A percentile compares a stretch with the other conserved stretches of the same genome.
These are phyloP conservation scores for Drosophila nr. perissopoda DNA, from an alignment of 2,888 invertebrate genomes.

Conservation along the genomic window DNA sequence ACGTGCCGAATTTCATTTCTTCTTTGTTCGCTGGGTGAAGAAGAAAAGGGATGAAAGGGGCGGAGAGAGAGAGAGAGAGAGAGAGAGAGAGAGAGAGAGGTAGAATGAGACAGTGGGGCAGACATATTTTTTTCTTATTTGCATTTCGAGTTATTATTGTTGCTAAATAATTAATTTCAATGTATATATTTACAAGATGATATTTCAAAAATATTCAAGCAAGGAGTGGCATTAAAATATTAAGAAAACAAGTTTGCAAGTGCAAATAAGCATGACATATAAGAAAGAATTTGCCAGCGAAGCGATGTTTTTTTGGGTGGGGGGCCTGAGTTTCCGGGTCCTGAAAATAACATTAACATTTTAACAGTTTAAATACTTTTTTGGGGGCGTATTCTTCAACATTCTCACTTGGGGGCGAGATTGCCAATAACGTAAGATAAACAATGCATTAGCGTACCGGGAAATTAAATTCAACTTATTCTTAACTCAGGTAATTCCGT, in stretches of 20 bases:
- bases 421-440: conserved; percentile 11
- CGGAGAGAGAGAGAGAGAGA: too few relatives aligned
- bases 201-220: conserved; percentile 17
- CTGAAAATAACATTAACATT: conserved; percentile 52
- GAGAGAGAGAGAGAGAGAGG: not conserved
- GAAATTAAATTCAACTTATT: conserved; percentile 2
- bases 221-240: conserved; percentile 38
- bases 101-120: conserved; percentile 8
- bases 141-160: conserved; percentile 37
- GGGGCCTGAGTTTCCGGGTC: conserved; percentile 54
- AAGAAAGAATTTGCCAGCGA: conserved; percentile 5
- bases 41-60: conserved; percentile 22
- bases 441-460: not conserved
- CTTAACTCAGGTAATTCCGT: not conserved
- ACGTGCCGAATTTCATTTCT: conserved; percentile 56
- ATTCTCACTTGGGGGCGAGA: not conserved
- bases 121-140: conserved; percentile 36
- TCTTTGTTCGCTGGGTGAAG: conserved; percentile 54
- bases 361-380: conserved; percentile 5
- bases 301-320: not conserved
- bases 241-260: conserved; percentile 53
- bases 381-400: conserved; percentile 18
- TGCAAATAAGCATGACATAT: conserved; percentile 21
- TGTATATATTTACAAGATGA: conserved; percentile 44
- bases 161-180: conserved; percentile 50